These are phyloP conservation scores for Colossoma macropomum DNA, from an alignment of 2,113 vertebrate genomes.

Conservation along the genomic window DNA sequence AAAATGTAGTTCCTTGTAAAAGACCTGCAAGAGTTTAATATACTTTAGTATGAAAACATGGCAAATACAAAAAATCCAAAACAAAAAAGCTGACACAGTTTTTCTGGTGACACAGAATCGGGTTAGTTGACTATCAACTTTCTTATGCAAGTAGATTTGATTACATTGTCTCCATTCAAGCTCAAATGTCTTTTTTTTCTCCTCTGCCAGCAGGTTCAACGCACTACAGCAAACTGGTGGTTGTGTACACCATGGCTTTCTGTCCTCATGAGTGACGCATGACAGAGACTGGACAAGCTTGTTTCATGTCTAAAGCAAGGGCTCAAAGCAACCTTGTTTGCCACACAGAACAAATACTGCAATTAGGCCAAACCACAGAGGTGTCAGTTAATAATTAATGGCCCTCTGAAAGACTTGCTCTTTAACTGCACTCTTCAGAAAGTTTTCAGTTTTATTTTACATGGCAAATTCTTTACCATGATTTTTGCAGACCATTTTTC, in stretches of 20 bases:
- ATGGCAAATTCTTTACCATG: too few species aligned
- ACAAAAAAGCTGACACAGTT: not conserved
- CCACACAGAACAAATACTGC: conserved; percentile 30
- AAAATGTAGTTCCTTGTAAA: too few species aligned
- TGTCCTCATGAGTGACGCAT: conserved; percentile 27
- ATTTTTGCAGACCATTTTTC: too few species aligned
- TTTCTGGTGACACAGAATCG: not conserved
- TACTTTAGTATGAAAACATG: not conserved
- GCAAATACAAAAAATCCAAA: not conserved
- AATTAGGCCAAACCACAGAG: conserved; percentile 5
- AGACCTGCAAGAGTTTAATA: not conserved
- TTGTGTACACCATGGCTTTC: not conserved
- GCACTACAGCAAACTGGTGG: conserved; percentile 25
- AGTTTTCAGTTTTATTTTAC: too few species aligned
- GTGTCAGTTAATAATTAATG: conserved; percentile 38
- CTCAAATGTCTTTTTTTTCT: not conserved
- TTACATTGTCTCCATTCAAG: not conserved
- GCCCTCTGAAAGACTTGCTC: not conserved
- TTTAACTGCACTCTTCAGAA: not conserved
- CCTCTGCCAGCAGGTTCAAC: conserved; percentile 11
- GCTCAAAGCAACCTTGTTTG: conserved; percentile 32
- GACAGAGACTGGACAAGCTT: not conserved
- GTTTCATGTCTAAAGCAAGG: not conserved
- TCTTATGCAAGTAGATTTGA: not conserved
- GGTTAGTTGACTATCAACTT: not conserved